These are phyloP conservation scores for Mycetomoellerius zeteki DNA, from an alignment of 1,140 invertebrate species.

Conservation along the genomic window DNA sequence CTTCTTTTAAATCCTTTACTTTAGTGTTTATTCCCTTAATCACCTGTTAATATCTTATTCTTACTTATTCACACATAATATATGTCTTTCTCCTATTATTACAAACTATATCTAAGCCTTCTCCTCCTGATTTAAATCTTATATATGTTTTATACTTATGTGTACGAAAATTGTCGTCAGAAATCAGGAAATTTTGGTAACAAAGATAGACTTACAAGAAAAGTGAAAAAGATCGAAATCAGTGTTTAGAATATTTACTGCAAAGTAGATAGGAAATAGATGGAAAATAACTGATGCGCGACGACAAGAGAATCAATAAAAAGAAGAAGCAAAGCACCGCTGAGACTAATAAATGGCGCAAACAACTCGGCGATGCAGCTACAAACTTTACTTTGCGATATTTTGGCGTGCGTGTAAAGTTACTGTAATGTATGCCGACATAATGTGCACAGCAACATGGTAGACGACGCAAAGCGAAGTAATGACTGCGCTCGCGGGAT, in stretches of 20 bases:
- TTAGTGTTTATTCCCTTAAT: no score
- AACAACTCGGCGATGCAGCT: conserved; percentile 32
- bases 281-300: conserved; percentile 13
- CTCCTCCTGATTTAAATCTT: not conserved
- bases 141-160: not conserved
- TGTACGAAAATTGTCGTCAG: not conserved
- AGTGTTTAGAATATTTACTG: not conserved
- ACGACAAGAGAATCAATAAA: conserved; percentile 41
- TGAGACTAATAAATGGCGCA: conserved; percentile 43
- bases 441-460: conserved; percentile 33
- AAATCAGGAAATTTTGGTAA: not conserved
- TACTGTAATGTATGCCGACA: conserved; percentile 30
- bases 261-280: not conserved
- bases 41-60: no score
- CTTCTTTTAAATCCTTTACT: no score
- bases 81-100: no score
- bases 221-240: not conserved
- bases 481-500: conserved; percentile 33
- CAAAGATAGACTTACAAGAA: not conserved
- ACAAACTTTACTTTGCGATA: conserved; percentile 41
- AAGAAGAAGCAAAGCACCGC: not conserved
- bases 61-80: no score
- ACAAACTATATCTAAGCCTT: no score
- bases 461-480: conserved; percentile 17
- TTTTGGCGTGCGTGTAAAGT: conserved; percentile 36